Percentiles rank a stretch among this genome's conserved stretches.
These are phyloP conservation scores for Meandrina meandrites DNA, from an alignment of 92 coral and sea anemone species.

Conservation along the genomic window DNA sequence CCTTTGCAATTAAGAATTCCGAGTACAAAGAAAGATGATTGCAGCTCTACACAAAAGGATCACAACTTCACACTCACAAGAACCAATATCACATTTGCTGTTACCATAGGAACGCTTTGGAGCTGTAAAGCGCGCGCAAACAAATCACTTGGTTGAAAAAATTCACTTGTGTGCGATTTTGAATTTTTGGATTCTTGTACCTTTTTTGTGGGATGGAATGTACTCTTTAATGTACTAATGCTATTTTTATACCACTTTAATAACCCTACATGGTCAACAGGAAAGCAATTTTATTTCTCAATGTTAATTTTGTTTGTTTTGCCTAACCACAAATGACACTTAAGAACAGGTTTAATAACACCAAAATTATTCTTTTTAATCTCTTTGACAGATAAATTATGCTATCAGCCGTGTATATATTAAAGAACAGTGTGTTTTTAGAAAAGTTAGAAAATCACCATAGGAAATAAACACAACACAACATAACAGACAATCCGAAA, in stretches of 20 bases:
- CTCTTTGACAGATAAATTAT: conserved; percentile 7
- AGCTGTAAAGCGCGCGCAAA: conserved; percentile 16
- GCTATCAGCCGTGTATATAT: neutral
- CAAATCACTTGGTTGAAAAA: conserved; percentile 9
- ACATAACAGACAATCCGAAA: neutral
- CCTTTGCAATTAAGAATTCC: conserved; percentile 21
- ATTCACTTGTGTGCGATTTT: neutral
- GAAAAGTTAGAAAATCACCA: neutral
- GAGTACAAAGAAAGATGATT: conserved; percentile 7
- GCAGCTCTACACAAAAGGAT: neutral
- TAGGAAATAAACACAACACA: neutral
- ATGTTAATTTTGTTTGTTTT: conserved; percentile 34
- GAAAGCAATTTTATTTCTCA: neutral
- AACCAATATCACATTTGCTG: conserved; percentile 2
- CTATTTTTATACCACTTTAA: conserved; percentile 8
- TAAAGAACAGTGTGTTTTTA: neutral
- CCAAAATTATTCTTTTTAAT: neutral
- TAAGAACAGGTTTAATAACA: neutral
- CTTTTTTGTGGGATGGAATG: neutral
- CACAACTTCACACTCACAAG: neutral
- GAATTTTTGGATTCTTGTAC: neutral
- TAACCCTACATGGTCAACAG: neutral
- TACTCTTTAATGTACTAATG: neutral
- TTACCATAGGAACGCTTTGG: conserved; percentile 36
- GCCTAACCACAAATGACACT: conserved; percentile 11